These are phyloP conservation scores for Epiperipatus broadwayi DNA, from an alignment of 2,888 invertebrate genomes.

Conservation along the genomic window DNA sequence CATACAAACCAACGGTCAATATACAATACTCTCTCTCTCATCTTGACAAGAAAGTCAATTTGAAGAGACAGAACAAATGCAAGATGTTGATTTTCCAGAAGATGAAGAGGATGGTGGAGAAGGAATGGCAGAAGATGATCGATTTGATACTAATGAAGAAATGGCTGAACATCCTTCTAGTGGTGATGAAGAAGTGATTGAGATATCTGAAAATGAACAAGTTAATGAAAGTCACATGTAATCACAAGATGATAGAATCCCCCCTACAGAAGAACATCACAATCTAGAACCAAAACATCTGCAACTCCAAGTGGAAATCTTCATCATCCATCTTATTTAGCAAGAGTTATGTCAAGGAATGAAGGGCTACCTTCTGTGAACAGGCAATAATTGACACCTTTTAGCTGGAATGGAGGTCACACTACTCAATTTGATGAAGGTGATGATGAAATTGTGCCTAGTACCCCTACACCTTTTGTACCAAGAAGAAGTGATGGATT, in stretches of 20 bases:
- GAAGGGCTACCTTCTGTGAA: slow-evolving; percentile 14
- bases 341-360: slow-evolving; percentile 13
- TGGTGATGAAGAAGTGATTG: too few relatives aligned
- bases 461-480: slow-evolving; percentile 65
- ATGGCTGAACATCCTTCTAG: slow-evolving; percentile 40
- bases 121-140: slow-evolving; percentile 39
- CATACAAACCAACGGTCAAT: too few relatives aligned
- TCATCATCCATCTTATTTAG: too few relatives aligned
- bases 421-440: slow-evolving; percentile 43
- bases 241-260: too few relatives aligned
- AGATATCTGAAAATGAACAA: too few relatives aligned
- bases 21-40: too few relatives aligned
- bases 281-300: too few relatives aligned
- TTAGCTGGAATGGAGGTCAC: too few relatives aligned
- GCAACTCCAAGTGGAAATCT: too few relatives aligned
- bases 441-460: slow-evolving; percentile 65
- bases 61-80: slow-evolving; percentile 14
- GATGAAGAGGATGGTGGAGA: slow-evolving; percentile 45
- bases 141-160: slow-evolving; percentile 39
- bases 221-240: too few relatives aligned
- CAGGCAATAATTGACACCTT: slow-evolving; percentile 23
- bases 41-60: slow-evolving; percentile 4
- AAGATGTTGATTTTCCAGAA: slow-evolving; percentile 21
- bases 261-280: too few relatives aligned
- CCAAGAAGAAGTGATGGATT: slow-evolving; percentile 65